Evolutionary conservation across 2,797 vertebrate species (phyloP).

Genomic region (Naso thynnoides): DNA sequence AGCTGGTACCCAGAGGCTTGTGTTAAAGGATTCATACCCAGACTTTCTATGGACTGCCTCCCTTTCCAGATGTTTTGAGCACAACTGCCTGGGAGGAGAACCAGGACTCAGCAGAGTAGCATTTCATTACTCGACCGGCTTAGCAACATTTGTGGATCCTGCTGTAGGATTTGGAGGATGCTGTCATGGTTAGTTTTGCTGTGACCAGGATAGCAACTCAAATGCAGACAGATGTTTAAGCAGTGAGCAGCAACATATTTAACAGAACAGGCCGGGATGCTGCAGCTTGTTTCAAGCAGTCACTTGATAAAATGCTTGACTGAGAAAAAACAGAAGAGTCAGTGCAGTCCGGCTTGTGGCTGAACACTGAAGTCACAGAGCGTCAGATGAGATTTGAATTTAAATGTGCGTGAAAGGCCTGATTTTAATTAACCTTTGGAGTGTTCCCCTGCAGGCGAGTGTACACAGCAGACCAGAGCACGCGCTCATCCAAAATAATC

Average conservation of each 20-base stretch:
- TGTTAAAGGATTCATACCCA: neutral
- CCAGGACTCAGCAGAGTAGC: too few species aligned
- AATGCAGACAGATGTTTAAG: neutral
- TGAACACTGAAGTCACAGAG: conserved; percentile 9
- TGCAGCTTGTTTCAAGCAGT: neutral
- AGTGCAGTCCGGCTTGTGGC: neutral
- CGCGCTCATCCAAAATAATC: conserved; percentile 36
- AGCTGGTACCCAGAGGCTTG: neutral
- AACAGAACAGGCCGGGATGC: neutral
- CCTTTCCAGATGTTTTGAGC: neutral
- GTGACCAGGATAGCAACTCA: neutral
- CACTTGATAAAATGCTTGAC: conserved; percentile 1
- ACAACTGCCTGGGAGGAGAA: neutral
- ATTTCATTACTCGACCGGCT: neutral
- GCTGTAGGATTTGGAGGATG: neutral
- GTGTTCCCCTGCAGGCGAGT: conserved; percentile 67
- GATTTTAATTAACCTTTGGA: conserved; percentile 57
- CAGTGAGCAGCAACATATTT: neutral
- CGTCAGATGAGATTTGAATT: conserved; percentile 34
- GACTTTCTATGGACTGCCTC: neutral
- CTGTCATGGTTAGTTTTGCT: neutral
- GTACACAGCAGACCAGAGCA: conserved; percentile 79
- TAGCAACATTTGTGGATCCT: neutral
- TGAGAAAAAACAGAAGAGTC: conserved; percentile 5
- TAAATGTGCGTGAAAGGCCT: conserved; percentile 23